These are phyloP conservation scores for Lutraria lutraria DNA, from an alignment of 2,888 invertebrate genomes.

Conservation along the genomic window DNA sequence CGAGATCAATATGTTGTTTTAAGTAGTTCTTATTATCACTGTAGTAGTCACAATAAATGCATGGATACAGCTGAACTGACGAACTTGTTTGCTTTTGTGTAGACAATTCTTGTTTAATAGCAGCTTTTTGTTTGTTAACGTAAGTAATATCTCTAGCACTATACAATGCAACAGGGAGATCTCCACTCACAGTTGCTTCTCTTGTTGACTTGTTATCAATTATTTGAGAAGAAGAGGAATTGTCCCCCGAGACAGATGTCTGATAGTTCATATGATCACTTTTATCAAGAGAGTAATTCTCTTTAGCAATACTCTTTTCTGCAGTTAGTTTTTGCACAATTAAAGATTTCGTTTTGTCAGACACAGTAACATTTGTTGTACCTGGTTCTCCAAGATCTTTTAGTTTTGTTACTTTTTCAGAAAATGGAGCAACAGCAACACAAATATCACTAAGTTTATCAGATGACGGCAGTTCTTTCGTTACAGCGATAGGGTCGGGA, in stretches of 20 bases:
- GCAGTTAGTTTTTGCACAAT: slow-evolving; percentile 57
- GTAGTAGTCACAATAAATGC: slow-evolving; percentile 81
- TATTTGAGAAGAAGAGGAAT: background rate
- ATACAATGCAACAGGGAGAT: slow-evolving; percentile 1
- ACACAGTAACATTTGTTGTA: slow-evolving; percentile 60
- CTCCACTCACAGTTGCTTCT: background rate
- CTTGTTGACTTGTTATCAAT: background rate
- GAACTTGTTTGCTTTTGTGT: slow-evolving; percentile 30
- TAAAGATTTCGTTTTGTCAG: slow-evolving; percentile 66
- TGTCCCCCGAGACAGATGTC: background rate
- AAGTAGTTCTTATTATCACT: slow-evolving; percentile 85
- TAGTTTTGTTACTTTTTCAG: slow-evolving; percentile 26
- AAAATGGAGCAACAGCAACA: slow-evolving; percentile 19
- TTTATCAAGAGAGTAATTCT: background rate
- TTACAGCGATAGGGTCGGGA: slow-evolving; percentile 38
- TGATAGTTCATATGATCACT: background rate
- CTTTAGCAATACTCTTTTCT: background rate
- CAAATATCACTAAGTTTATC: slow-evolving; percentile 29
- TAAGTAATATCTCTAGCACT: background rate
- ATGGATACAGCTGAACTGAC: slow-evolving; percentile 55
- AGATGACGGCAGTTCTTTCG: background rate
- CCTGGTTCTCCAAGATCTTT: slow-evolving; percentile 48
- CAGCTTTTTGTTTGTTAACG: background rate
- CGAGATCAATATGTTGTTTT: slow-evolving; percentile 85
- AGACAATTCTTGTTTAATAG: background rate